Base-by-base conservation (phyloP, 2,888 invertebrate species). In the Plebejus argus region DNA sequence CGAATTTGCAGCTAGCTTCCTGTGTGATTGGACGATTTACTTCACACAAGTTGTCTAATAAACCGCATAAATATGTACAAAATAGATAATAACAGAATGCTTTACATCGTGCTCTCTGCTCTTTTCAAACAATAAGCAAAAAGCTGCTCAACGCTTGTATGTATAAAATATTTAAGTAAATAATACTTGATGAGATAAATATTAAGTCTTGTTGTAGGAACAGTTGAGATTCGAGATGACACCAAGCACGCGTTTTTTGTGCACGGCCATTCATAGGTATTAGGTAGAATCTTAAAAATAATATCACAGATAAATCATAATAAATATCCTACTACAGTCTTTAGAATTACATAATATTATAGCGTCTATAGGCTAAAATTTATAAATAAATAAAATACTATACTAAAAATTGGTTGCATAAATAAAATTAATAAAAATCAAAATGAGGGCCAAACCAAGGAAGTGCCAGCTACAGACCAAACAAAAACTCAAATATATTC, bases 381-480 rank as follows among this genome's bases (percentile, higher is more conserved):
- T 10, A 58, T 66, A 75, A 76, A 35, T 35, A 70, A 76, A 56
- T 76, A 35, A 61, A 56, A 76, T 58, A 7, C 53, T 85, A 87
- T 70, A 84, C 80, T 80, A 78, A 79, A 79, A 83, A 82, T 82
- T 84, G 45, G 74, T 53, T 53, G 74, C 74, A 74, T 74, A 74
- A 74, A 74, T 49, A 53, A 74, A 71, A 66, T 66, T 83, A 82
- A 84, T 80, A 82, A 83, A 86, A 84, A 84, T 81, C 79, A 88
- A 90, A 87, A 91, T 89, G 91, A 91, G 92, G 91, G 91, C 92
- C 93, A 91, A 93, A 93, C 93, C 93, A 92, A 89, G 90, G 89
- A 91, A 89, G 93, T 93, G 93, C 93, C 93, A 92, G 90, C 93
- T 93, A 93, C 92, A 90, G 90, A 92, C 88, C 86, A 90, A 85